A percentile compares a stretch with the other conserved stretches of the same genome.
Evolutionary conservation across 1,140 invertebrate species (phyloP).

Genomic region (Episyrphus balteatus): DNA sequence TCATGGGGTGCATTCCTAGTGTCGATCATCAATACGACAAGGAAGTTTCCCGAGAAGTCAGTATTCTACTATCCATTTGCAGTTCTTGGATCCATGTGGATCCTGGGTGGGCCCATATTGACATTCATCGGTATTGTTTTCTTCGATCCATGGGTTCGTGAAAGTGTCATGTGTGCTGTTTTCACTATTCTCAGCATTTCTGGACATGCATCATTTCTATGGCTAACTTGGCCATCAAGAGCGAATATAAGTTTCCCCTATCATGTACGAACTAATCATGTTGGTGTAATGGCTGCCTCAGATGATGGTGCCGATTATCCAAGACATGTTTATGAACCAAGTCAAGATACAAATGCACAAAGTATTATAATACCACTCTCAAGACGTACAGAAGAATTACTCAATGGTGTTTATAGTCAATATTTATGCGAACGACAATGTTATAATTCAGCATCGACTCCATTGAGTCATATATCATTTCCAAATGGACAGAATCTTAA

Average conservation of each 20-base stretch:
- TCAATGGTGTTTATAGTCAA: constrained; percentile 39
- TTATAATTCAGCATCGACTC: background rate
- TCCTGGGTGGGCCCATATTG: constrained; percentile 65
- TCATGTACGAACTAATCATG: constrained; percentile 73
- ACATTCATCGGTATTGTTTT: constrained; percentile 72
- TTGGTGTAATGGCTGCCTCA: constrained; percentile 48
- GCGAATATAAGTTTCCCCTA: constrained; percentile 81
- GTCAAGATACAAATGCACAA: constrained; percentile 18
- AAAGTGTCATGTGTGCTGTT: constrained; percentile 52
- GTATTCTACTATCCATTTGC: constrained; percentile 64
- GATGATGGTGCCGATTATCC: constrained; percentile 55
- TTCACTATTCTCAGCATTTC: constrained; percentile 67
- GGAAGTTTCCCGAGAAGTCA: constrained; percentile 71
- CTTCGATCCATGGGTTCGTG: constrained; percentile 82
- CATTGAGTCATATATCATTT: background rate
- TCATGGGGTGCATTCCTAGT: constrained; percentile 80
- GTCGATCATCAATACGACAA: constrained; percentile 69
- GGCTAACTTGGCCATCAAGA: constrained; percentile 65
- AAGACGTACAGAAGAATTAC: constrained; percentile 40
- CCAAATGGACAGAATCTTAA: too few species aligned
- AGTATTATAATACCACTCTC: constrained; percentile 47
- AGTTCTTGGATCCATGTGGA: constrained; percentile 70
- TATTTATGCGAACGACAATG: constrained; percentile 21
- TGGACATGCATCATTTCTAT: constrained; percentile 74
- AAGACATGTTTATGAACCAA: constrained; percentile 7